Conservation (phyloP, 2,113 vertebrate genomes). For the Forbesichthys agassizii region DNA sequence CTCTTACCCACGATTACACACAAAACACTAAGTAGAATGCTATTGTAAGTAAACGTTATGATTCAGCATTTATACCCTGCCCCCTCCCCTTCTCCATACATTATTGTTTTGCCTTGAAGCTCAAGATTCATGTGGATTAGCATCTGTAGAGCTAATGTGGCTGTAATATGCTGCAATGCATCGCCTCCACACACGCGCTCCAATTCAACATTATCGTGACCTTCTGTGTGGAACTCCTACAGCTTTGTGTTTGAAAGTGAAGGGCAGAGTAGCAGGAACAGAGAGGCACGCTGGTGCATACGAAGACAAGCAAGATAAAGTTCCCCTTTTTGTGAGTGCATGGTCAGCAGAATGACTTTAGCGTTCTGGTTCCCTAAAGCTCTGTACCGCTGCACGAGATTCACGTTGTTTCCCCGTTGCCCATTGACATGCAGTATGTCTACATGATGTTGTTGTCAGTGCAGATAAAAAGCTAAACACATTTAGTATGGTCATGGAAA, state of each 20-base stretch:
- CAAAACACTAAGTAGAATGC: slow-evolving; percentile 10
- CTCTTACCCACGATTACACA: not conserved
- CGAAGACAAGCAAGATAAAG: slow-evolving; percentile 23
- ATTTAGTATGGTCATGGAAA: not conserved
- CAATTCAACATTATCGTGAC: not conserved
- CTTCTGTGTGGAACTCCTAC: slow-evolving; percentile 14
- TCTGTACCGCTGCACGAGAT: slow-evolving; percentile 30
- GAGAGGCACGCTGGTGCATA: slow-evolving; percentile 29
- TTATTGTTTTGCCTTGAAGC: slow-evolving; percentile 51
- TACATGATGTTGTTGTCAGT: slow-evolving; percentile 12
- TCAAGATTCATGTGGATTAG: slow-evolving; percentile 10
- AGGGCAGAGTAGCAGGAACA: slow-evolving; percentile 13
- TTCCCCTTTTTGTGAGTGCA: slow-evolving; percentile 14
- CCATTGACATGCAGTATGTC: not conserved
- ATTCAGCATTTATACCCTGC: slow-evolving; percentile 25
- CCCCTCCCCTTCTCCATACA: slow-evolving; percentile 31
- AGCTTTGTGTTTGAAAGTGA: slow-evolving; percentile 35
- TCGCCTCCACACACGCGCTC: not conserved
- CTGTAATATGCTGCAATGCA: slow-evolving; percentile 4
- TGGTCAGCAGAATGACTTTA: slow-evolving; percentile 43
- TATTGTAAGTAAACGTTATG: slow-evolving; percentile 21
- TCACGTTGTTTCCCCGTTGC: slow-evolving; percentile 16
- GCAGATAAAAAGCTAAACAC: not conserved
- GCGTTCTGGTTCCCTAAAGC: slow-evolving; percentile 1
- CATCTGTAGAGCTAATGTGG: slow-evolving; percentile 3